Percentiles rank a stretch among this genome's conserved stretches.
Conservation (phyloP, 2,113 vertebrate genomes). For the Rhinolophus sinicus region DNA sequence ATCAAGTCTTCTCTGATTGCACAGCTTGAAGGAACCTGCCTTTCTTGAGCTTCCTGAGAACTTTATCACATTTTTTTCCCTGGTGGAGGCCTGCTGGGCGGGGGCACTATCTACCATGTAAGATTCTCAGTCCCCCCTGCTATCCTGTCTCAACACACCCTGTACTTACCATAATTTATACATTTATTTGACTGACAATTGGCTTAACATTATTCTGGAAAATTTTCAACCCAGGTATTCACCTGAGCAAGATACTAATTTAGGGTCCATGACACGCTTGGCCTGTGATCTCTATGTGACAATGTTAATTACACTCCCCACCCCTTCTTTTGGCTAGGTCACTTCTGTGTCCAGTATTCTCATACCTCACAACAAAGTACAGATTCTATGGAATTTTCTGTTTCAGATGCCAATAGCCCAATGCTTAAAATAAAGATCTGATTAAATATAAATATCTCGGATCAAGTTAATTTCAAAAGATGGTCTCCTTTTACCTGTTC, state of each 20-base stretch:
- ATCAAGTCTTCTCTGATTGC: background rate
- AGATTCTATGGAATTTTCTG: background rate
- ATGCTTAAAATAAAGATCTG: background rate
- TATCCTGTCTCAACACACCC: background rate
- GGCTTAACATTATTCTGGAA: background rate
- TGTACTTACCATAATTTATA: background rate
- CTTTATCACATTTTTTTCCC: background rate
- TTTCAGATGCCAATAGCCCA: background rate
- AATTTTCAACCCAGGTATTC: background rate
- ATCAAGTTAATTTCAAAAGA: background rate
- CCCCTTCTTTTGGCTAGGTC: background rate
- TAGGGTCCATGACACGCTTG: background rate
- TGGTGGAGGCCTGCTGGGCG: accelerated
- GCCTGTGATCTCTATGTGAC: background rate
- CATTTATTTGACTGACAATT: background rate
- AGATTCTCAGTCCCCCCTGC: background rate
- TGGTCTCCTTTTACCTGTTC: background rate
- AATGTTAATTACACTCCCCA: background rate
- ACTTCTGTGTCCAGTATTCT: background rate
- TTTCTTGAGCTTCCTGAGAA: background rate
- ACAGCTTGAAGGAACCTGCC: background rate
- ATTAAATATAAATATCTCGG: background rate
- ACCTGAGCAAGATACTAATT: background rate
- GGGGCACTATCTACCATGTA: background rate
- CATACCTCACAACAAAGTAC: background rate